Evolutionary conservation across 2,797 vertebrate species (phyloP).

Genomic region (Leptatherina wallacei): DNA sequence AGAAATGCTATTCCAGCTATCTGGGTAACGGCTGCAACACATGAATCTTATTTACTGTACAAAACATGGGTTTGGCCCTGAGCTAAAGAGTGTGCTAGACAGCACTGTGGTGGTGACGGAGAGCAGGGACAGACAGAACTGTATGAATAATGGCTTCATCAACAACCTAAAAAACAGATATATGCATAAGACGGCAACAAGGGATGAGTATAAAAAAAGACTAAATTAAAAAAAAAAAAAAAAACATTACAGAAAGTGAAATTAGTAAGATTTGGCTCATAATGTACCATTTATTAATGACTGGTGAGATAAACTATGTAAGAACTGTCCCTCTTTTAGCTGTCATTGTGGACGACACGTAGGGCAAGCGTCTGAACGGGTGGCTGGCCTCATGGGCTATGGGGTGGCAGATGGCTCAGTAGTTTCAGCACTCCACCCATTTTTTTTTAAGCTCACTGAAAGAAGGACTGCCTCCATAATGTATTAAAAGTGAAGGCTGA

Average conservation of each 20-base stretch:
- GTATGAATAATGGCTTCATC: slow-evolving; percentile 64
- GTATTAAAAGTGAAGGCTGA: slow-evolving; percentile 15
- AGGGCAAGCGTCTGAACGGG: slow-evolving; percentile 21
- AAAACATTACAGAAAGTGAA: slow-evolving; percentile 26
- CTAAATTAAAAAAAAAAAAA: slow-evolving; percentile 17
- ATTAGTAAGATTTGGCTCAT: slow-evolving; percentile 68
- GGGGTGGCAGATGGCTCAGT: slow-evolving; percentile 74
- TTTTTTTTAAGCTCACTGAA: slow-evolving; percentile 22
- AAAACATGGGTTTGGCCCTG: slow-evolving; percentile 68
- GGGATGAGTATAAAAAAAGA: slow-evolving; percentile 47
- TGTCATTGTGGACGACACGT: slow-evolving; percentile 23
- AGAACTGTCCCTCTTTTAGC: slow-evolving; percentile 16
- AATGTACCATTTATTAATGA: slow-evolving; percentile 56
- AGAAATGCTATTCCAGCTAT: slow-evolving; percentile 27
- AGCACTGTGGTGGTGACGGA: slow-evolving; percentile 34
- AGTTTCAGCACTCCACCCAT: slow-evolving; percentile 69
- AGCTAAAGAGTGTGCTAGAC: slow-evolving; percentile 55
- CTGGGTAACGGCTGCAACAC: slow-evolving; percentile 28
- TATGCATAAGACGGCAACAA: slow-evolving; percentile 33
- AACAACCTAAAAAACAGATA: slow-evolving; percentile 47
- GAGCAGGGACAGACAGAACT: slow-evolving; percentile 43
- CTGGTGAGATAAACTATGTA: slow-evolving; percentile 1
- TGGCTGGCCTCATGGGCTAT: slow-evolving; percentile 65
- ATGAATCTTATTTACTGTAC: slow-evolving; percentile 29
- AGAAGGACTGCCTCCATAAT: slow-evolving; percentile 24